Evolutionary conservation across 1,140 invertebrate genomes (phyloP).

Genomic region (Amyelois transitella): DNA sequence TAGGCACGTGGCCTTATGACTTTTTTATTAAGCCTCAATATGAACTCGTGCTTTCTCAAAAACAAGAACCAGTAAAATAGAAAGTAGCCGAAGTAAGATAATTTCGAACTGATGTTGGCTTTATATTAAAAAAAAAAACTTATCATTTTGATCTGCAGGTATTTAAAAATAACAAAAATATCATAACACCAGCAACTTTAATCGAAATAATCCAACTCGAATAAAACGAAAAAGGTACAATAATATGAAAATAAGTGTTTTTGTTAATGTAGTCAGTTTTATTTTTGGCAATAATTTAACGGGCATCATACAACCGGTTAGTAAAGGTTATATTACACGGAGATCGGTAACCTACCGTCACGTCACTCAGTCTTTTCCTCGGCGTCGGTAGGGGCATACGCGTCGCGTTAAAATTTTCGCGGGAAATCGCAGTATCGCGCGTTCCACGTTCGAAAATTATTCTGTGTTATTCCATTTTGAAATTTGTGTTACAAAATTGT

Average conservation of each 20-base stretch:
- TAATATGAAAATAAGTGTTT: constrained; percentile 13
- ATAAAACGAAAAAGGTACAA: not conserved
- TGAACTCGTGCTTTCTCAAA: no score
- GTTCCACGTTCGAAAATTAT: constrained; percentile 2
- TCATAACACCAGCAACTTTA: no score
- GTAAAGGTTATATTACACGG: constrained; percentile 19
- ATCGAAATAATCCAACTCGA: no score
- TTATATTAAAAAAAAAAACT: no score
- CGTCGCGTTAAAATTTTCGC: constrained; percentile 19
- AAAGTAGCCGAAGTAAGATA: no score
- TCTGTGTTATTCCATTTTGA: not conserved
- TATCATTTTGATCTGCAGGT: no score
- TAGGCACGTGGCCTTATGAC: no score
- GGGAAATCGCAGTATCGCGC: constrained; percentile 15
- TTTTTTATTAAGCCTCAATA: no score
- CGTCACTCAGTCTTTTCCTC: constrained; percentile 15
- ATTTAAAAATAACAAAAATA: no score
- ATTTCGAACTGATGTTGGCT: no score
- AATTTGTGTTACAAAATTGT: not conserved
- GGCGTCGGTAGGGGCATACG: constrained; percentile 15
- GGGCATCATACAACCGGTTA: constrained; percentile 24
- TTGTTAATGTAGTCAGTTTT: constrained; percentile 17
- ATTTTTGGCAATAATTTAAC: constrained; percentile 30
- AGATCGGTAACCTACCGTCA: constrained; percentile 8
- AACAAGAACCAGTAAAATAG: no score